Conservation (phyloP, 2,888 invertebrate genomes). For the Acrobasis suavella region DNA sequence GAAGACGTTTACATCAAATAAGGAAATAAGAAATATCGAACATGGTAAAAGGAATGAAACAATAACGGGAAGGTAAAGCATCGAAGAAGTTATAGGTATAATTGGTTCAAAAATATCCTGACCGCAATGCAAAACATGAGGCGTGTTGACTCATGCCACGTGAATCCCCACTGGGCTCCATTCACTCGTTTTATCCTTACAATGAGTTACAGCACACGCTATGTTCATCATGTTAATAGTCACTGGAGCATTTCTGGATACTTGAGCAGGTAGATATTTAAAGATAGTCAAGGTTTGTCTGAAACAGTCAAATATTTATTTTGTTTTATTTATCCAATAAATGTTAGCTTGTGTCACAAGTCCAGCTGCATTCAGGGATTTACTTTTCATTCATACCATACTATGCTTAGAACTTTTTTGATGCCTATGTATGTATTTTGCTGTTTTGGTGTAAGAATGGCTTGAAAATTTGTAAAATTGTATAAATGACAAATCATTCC, state of each 20-base stretch:
- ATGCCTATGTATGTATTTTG: no score
- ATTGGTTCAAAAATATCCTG: conserved; percentile 12
- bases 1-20: neutral
- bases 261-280: neutral
- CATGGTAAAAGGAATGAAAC: neutral
- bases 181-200: conserved; percentile 18
- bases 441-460: neutral
- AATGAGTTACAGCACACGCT: conserved; percentile 5
- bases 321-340: no score
- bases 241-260: neutral
- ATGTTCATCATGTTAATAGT: neutral
- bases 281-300: neutral
- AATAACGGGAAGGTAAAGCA: conserved; percentile 14
- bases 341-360: no score
- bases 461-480: neutral
- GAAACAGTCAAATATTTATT: neutral
- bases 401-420: no score
- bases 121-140: conserved; percentile 11
- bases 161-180: conserved; percentile 18
- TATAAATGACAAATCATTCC: neutral
- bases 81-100: neutral
- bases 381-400: no score
- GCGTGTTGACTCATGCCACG: conserved; percentile 13
- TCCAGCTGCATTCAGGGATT: no score
- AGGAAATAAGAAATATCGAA: neutral